Conservation (phyloP, 2,797 vertebrate species). For the Vireo griseus region DNA sequence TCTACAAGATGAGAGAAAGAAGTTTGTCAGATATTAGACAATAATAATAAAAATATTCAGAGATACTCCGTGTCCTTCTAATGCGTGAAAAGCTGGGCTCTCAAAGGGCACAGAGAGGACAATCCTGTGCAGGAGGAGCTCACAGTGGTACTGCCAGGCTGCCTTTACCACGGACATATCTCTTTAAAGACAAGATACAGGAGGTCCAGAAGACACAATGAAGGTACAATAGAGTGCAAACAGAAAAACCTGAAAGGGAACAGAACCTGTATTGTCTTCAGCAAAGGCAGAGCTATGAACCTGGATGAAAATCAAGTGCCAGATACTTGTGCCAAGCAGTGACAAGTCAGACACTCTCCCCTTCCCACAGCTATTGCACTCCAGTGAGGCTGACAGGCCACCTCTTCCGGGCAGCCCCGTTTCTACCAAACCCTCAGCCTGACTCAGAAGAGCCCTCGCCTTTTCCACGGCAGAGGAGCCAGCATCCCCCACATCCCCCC, state of each 20-base stretch:
- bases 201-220: fast-evolving
- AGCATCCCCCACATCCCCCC: fast-evolving
- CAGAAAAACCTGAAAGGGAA: background rate
- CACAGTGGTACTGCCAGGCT: background rate
- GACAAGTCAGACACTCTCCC: fast-evolving
- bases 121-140: background rate
- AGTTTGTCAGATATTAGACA: background rate
- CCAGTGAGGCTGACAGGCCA: fast-evolving
- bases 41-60: fast-evolving
- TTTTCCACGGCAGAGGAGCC: fast-evolving
- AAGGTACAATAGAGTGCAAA: fast-evolving
- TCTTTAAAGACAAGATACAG: background rate
- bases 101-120: fast-evolving
- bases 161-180: background rate
- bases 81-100: fast-evolving
- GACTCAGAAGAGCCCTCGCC: fast-evolving
- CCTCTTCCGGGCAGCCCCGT: background rate
- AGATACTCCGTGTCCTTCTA: fast-evolving
- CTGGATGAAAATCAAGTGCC: background rate
- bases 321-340: background rate
- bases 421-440: fast-evolving
- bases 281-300: background rate
- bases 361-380: background rate
- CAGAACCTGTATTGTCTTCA: fast-evolving
- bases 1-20: background rate